Percentiles rank a stretch among this genome's conserved stretches.
Conservation (phyloP, 2,797 vertebrate genomes). For the Loriculus beryllinus region DNA sequence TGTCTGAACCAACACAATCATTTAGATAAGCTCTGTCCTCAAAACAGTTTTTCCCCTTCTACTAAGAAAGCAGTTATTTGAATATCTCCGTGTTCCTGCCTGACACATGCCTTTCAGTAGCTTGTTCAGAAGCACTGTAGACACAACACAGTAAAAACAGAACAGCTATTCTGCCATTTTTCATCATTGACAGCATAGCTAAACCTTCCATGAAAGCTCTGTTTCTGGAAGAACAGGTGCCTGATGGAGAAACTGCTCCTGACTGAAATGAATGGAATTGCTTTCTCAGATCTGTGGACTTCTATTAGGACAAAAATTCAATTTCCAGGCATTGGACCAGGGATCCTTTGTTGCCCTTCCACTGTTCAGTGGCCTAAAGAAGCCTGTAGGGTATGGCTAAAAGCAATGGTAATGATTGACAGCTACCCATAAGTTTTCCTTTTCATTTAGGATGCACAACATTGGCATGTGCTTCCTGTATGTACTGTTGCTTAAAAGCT, state of each 20-base stretch:
- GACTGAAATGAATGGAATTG: background rate
- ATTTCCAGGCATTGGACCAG: slow-evolving; percentile 12
- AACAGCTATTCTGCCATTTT: slow-evolving; percentile 21
- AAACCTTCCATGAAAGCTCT: slow-evolving; percentile 17
- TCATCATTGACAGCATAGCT: background rate
- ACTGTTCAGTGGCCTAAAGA: slow-evolving; percentile 14
- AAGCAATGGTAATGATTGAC: background rate
- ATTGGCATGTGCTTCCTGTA: background rate
- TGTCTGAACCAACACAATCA: slow-evolving; percentile 47
- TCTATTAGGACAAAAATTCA: slow-evolving; percentile 44
- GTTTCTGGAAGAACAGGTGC: slow-evolving; percentile 29
- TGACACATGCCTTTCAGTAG: background rate
- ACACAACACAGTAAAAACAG: background rate
- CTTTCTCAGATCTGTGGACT: slow-evolving; percentile 17
- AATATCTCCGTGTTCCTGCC: background rate
- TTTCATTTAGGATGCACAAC: background rate
- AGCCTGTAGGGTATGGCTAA: background rate
- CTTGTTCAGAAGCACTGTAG: background rate
- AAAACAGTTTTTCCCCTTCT: background rate
- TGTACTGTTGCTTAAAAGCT: background rate
- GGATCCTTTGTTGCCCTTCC: background rate
- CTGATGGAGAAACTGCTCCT: slow-evolving; percentile 38
- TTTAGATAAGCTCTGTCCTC: slow-evolving; percentile 26
- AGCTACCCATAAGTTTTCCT: background rate
- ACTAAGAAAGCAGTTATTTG: background rate